Evolutionary conservation across 2,888 invertebrate genomes (phyloP), one percentile per base, ranked within the genome.

Genomic region (Ernsta delagoae): DNA sequence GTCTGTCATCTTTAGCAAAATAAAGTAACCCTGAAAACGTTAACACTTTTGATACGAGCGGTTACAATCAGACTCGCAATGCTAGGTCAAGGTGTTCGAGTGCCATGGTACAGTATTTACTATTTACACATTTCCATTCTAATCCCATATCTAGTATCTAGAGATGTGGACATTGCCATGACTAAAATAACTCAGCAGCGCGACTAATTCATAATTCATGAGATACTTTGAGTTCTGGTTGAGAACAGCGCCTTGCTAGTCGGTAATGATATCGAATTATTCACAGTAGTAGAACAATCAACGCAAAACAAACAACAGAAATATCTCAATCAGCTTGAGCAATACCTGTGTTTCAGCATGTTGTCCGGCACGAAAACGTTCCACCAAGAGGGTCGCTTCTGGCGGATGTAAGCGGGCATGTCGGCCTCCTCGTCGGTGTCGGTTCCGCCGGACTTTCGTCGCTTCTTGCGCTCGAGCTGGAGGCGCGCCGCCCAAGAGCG

Each of bases 351-450:
- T 77, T 95, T 95, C 71, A 95, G 93, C 94, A 95, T 95, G 80
- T 95, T 96, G 78, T 97, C 97, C 62, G 96, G 96, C 59, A 96
- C 96, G 84, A 97, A 97, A 74, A 97, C 97, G 86, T 97, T 97
- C 97, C 97, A 98, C 97, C 97, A 98, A 50, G 97, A 97, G 50
- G 96, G 96, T 72, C 97, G 94, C 85, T 97, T 97, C 85, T 97
- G 95, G 39, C 96, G 90, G 50, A 93, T 90, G 80, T 93, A 94
- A 72, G 78, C 86, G 75, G 84, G 93, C 76, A 83, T 83, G 72
- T 92, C 92, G 73, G 80, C 84, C 79, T 89, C 92, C 61, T 89
- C 88, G 70, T 94, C 92, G 31, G 90, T 89, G 73, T 91, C 89
- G 78, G 86, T 84, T 72, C 86, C 84, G 9, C 94, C 90, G 5